These are phyloP conservation scores for Corythaeola cristata DNA, from an alignment of 2,113 vertebrate genomes.

Conservation along the genomic window DNA sequence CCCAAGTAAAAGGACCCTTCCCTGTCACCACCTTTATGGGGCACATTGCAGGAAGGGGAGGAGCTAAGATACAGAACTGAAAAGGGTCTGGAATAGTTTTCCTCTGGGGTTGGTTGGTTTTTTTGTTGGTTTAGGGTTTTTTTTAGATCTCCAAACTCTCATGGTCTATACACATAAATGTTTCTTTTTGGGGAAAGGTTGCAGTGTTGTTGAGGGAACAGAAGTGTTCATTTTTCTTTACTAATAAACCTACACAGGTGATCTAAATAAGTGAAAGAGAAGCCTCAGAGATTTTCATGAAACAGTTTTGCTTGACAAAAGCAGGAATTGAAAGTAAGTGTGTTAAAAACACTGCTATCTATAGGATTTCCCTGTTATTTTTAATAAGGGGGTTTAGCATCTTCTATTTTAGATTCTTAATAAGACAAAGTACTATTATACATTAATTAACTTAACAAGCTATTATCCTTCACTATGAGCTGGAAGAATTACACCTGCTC, in stretches of 20 bases:
- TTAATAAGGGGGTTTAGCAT: neutral
- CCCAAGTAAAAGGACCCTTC: fast-evolving
- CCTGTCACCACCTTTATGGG: neutral
- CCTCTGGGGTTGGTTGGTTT: neutral
- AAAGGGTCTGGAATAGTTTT: neutral
- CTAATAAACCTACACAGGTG: neutral
- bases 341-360: neutral
- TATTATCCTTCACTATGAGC: neutral
- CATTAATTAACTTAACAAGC: neutral
- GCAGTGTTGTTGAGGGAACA: neutral
- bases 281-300: neutral
- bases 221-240: neutral
- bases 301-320: neutral
- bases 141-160: neutral
- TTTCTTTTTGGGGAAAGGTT: neutral
- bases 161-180: fast-evolving
- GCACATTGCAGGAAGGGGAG: neutral
- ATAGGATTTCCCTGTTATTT: neutral
- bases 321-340: neutral
- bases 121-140: too few relatives aligned
- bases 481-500: neutral
- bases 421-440: neutral
- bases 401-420: neutral
- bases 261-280: neutral
- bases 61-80: fast-evolving